Conservation (phyloP, 2,113 vertebrate genomes). For the Hippotragus niger region DNA sequence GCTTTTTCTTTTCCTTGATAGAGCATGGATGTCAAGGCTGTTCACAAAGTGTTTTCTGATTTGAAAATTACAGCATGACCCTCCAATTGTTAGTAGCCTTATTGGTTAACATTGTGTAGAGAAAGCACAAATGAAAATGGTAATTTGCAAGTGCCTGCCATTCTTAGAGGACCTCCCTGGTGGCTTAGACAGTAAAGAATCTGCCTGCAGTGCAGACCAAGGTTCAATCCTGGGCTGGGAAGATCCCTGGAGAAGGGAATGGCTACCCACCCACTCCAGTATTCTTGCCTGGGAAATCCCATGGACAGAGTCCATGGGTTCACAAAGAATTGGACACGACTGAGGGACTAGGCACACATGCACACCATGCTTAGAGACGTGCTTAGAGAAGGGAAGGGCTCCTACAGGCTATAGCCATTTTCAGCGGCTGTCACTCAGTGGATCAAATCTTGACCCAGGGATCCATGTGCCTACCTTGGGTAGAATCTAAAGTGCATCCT, state of each 20-base stretch:
- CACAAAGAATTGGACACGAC: background rate
- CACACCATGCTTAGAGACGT: background rate
- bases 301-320: background rate
- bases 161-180: background rate
- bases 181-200: background rate
- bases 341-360: background rate
- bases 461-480: background rate
- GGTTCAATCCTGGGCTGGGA: background rate
- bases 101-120: slow-evolving; percentile 47
- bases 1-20: slow-evolving; percentile 46
- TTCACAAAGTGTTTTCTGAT: slow-evolving; percentile 67
- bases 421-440: background rate
- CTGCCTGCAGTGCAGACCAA: background rate
- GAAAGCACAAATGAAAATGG: slow-evolving; percentile 62
- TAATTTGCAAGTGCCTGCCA: slow-evolving; percentile 38
- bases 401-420: background rate
- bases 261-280: background rate
- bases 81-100: slow-evolving; percentile 69
- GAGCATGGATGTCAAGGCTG: slow-evolving; percentile 43
- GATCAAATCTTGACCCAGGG: background rate
- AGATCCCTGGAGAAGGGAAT: background rate
- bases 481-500: background rate
- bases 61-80: slow-evolving; percentile 71
- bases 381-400: background rate
- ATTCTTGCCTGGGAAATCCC: background rate